Evolutionary conservation across 2,797 vertebrate genomes (phyloP).

Genomic region (Gallinago stenura): DNA sequence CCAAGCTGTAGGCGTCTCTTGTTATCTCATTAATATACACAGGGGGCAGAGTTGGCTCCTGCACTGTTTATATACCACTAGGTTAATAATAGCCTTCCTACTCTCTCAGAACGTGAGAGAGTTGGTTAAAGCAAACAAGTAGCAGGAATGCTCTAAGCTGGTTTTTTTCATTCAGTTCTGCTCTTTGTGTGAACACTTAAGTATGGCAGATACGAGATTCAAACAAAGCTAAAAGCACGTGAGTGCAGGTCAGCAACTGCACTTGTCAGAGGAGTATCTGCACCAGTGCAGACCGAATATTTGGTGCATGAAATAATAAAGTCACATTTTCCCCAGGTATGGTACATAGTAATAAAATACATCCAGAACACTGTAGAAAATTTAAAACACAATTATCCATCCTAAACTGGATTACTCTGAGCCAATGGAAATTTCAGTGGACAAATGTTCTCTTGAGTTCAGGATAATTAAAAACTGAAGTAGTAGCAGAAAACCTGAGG

Average conservation of each 20-base stretch:
- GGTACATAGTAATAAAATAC: not conserved
- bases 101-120: not conserved
- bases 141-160: not conserved
- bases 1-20: not conserved
- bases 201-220: not conserved
- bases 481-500: not conserved
- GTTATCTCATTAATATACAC: not conserved
- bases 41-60: not conserved
- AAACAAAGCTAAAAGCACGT: not conserved
- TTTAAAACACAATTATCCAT: not conserved
- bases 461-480: not conserved
- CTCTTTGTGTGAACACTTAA: not conserved
- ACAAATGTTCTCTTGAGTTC: not conserved
- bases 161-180: not conserved
- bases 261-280: not conserved
- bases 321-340: not conserved
- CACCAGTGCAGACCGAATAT: not conserved
- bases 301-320: slow-evolving; percentile 2
- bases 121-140: not conserved
- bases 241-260: not conserved
- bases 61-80: not conserved
- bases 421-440: not conserved
- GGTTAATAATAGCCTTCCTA: not conserved
- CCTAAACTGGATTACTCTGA: not conserved
- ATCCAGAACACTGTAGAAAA: not conserved